Base-by-base conservation (phyloP, 1,140 invertebrate genomes). In the Pseudomyrmex gracilis region DNA sequence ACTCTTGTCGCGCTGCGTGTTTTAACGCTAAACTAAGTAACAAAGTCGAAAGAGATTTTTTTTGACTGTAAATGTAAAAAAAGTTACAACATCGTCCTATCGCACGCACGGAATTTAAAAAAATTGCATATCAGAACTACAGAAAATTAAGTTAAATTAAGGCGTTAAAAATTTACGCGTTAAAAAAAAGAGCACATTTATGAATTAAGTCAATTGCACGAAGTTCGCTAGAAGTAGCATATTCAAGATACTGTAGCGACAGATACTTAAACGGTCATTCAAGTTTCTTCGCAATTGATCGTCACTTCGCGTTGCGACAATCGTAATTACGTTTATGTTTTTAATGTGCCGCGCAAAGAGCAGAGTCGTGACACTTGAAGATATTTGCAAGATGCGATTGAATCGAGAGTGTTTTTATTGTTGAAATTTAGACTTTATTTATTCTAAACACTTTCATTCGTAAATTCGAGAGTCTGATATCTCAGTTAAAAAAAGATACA, bases 271-370 rank as follows among this genome's bases (percentile, higher is more conserved):
- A 71, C 1, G 17, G 53, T 20, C 55, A 70, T 70, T 13, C 34
- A 51, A 78, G 68, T 47, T 57, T 58, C 63, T 67, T 68, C 57
- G 51, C 64, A 57, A 57, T 55, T 51, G 34, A 68, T 68, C 51
- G 57, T 68, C 20, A 43, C 9, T n/a, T 78, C 49, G 20, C 49
- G 20, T 78, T 70, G 34, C 64, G 34, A 45, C 9, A 53, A 70
- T 70, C n/a, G 24, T 58, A 20, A 17, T 24, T 13, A 45, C 55
- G 22, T 57, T 78, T 47, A 1, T 20, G 43, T 20, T 20, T n/a
- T 34, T 64, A 74, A 74, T 74, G 34, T 34, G 34, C 34, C 45
- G 20, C 24, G 9, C 15, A 0, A 43, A 43, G 13, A 43, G 13
- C 12, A 15, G 17, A 15, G n/a, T 53, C 34, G 24, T 34, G 47